Conservation (phyloP, 2,888 invertebrate genomes). For the Zhengitettix transpicula region DNA sequence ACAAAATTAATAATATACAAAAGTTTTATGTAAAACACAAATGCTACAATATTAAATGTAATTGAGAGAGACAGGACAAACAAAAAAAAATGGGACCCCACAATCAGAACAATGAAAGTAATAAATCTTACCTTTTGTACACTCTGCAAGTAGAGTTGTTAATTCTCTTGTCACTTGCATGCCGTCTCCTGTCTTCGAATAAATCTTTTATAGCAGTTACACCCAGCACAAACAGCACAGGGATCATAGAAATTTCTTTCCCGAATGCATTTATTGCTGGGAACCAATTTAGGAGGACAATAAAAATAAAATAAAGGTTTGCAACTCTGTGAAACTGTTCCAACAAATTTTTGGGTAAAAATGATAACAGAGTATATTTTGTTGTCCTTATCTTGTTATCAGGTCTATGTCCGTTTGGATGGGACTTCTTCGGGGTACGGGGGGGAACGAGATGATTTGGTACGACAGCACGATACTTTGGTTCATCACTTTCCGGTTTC, state of each 20-base stretch:
- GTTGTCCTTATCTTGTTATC: conserved; percentile 81
- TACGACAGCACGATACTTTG: conserved; percentile 53
- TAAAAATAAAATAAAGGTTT: conserved; percentile 93
- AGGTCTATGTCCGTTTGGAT: conserved; percentile 67
- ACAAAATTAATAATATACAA: no score
- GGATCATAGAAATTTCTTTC: conserved; percentile 89
- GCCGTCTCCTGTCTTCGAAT: conserved; percentile 81
- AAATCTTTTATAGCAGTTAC: conserved; percentile 91
- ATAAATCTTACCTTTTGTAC: conserved; percentile 59
- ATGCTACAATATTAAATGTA: no score
- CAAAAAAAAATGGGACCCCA: no score
- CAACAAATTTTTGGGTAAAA: conserved; percentile 87
- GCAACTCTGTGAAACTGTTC: conserved; percentile 97
- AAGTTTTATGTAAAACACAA: no score
- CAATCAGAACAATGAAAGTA: neutral
- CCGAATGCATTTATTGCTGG: conserved; percentile 89
- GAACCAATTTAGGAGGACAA: conserved; percentile 91
- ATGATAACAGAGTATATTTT: conserved; percentile 85
- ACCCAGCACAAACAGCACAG: conserved; percentile 83
- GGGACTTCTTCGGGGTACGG: conserved; percentile 59
- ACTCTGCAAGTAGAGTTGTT: conserved; percentile 86
- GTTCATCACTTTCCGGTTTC: conserved; percentile 43
- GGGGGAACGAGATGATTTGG: conserved; percentile 75
- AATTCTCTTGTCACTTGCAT: conserved; percentile 81
- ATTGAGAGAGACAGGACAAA: no score